These are phyloP conservation scores for Acanthopagrus latus DNA, from an alignment of 2,797 vertebrate species.

Conservation along the genomic window DNA sequence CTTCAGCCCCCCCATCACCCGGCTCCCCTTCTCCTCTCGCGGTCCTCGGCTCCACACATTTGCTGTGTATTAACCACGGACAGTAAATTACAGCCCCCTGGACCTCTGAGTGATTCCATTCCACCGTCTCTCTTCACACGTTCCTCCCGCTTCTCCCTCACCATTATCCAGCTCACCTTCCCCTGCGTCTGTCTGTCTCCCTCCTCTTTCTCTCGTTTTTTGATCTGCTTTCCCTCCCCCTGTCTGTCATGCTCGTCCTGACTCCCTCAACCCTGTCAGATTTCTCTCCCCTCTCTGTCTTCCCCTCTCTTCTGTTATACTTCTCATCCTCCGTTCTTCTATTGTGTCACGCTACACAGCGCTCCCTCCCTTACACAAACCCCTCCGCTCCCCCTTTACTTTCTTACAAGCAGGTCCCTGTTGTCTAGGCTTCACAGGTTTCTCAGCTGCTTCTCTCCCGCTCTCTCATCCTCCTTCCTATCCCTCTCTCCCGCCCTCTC, in stretches of 20 bases:
- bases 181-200: slow-evolving; percentile 60
- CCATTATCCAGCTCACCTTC: slow-evolving; percentile 74
- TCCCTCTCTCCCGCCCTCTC: slow-evolving; percentile 52
- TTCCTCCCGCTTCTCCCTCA: slow-evolving; percentile 47
- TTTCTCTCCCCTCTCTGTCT: slow-evolving; percentile 79
- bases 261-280: slow-evolving; percentile 82
- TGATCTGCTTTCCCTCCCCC: slow-evolving; percentile 73
- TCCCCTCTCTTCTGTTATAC: slow-evolving; percentile 74
- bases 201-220: slow-evolving; percentile 61
- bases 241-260: slow-evolving; percentile 81
- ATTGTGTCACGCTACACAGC: slow-evolving; percentile 84
- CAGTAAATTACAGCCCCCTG: slow-evolving; percentile 85
- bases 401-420: slow-evolving; percentile 82
- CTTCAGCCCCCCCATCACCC: slow-evolving; percentile 49
- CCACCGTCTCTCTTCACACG: slow-evolving; percentile 77
- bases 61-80: slow-evolving; percentile 87
- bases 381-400: slow-evolving; percentile 74
- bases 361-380: slow-evolving; percentile 73
- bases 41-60: slow-evolving; percentile 80
- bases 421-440: slow-evolving; percentile 83
- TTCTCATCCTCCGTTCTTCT: slow-evolving; percentile 75
- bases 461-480: slow-evolving; percentile 47
- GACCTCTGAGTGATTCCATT: slow-evolving; percentile 83
- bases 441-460: slow-evolving; percentile 64
- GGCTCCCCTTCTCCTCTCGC: slow-evolving; percentile 62